A percentile compares a stretch with the other conserved stretches of the same genome.
Evolutionary conservation across 2,888 invertebrate genomes (phyloP).

Genomic region (Amblyjoppa proteus): DNA sequence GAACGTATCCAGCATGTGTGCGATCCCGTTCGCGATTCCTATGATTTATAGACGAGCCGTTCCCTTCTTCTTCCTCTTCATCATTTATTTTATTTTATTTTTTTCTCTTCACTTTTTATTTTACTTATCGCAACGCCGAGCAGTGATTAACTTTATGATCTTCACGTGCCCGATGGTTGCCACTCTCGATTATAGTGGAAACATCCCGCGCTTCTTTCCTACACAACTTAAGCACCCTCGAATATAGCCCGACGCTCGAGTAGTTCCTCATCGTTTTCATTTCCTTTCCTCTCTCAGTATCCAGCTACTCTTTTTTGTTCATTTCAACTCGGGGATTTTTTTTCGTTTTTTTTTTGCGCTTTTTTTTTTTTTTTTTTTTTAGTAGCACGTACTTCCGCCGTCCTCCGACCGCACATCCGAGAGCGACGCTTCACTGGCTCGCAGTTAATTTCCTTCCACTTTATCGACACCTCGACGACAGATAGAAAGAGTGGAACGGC

Average conservation of each 20-base stretch:
- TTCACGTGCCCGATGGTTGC: conserved; percentile 19
- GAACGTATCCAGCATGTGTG: conserved; percentile 32
- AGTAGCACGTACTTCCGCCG: conserved; percentile 6
- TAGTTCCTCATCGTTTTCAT: conserved; percentile 22
- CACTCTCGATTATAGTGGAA: not conserved
- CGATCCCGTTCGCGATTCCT: conserved; percentile 40
- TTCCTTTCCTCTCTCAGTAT: not conserved
- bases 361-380: not conserved
- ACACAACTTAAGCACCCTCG: conserved; percentile 31
- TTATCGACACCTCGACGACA: conserved; percentile 52
- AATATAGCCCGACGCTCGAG: conserved; percentile 9
- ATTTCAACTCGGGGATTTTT: not conserved
- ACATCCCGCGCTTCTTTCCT: not conserved
- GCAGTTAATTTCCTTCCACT: conserved; percentile 45
- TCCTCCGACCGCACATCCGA: conserved; percentile 47
- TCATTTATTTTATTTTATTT: conserved; percentile 29
- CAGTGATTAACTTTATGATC: conserved; percentile 65
- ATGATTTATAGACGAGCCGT: conserved; percentile 51
- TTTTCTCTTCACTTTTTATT: conserved; percentile 34
- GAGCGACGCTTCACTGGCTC: conserved; percentile 33
- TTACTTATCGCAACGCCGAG: conserved; percentile 38
- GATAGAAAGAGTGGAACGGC: conserved; percentile 23
- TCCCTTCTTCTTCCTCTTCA: conserved; percentile 21
- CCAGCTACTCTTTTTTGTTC: not conserved
- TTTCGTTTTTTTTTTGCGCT: no score